Base-by-base conservation (phyloP, 2,888 invertebrate genomes). In the Ochropacha duplaris region DNA sequence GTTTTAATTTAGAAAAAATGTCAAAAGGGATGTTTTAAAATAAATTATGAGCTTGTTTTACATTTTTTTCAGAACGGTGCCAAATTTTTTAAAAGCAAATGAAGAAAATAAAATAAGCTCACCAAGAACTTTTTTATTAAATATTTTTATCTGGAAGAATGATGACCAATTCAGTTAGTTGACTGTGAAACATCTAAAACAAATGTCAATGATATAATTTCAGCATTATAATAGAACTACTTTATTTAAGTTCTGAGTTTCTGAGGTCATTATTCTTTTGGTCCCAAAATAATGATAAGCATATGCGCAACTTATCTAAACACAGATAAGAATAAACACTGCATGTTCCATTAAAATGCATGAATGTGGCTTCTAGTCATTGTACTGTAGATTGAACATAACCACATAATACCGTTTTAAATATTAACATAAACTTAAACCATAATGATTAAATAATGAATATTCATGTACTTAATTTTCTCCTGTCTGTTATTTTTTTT, bases 401-500 rank as follows among this genome's bases (percentile, higher is more conserved):
- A 64, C 63, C 60, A 67, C 60, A 5, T 60, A 59, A 66, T 57
- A 63, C 11, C 55, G 58, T 55, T 49, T 54, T 57, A 55, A 57
- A 31, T 26, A 36, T 55, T 54, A 54, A 50, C 19, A 54, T 22
- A 50, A 60, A 58, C 54, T 36, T 57, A 56, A 62, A 39, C 56
- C 36, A n/a, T 66, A 60, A 63, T 62, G 39, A 62, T 60, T 16
- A 31, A 28, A 31, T 31, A 12, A 11, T 31, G 31, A 31, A 31
- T 31, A 28, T 51, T 16, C 14, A 52, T 52, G 72, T 82, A 78
- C 76, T 60, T 81, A 84, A 85, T 86, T 86, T 85, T 71, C 84
- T 86, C 86, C 86, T 84, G 81, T 68, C 49, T 54, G 61, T 64
- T 63, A 49, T 50, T 55, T 60, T 65, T 34, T 62, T 55, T 65